phyloP scores from a whole-genome alignment of 2,113 vertebrate genomes.

The Pseudois nayaur region DNA sequence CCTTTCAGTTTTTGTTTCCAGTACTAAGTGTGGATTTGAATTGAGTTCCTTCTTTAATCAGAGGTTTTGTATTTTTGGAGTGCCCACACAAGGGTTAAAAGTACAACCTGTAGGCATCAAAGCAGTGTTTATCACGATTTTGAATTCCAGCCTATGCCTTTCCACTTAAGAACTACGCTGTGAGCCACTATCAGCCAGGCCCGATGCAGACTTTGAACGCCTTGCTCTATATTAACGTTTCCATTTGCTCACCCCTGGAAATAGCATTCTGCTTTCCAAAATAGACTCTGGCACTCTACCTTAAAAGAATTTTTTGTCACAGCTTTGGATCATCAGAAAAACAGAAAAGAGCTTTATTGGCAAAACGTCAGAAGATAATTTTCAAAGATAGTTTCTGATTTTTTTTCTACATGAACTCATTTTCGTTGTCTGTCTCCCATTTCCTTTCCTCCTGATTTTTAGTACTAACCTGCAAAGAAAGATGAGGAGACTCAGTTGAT shows the following conservation, averaged over 20 bases:
- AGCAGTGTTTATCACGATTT: background rate
- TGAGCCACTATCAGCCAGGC: background rate
- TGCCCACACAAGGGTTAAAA: background rate
- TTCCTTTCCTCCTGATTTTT: background rate
- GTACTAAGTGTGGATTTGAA: background rate
- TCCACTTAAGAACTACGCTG: background rate
- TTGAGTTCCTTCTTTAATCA: background rate
- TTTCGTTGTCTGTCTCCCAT: background rate
- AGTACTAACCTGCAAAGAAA: background rate
- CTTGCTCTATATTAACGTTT: background rate
- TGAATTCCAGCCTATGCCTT: background rate
- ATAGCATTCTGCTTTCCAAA: constrained; percentile 31
- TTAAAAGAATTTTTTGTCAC: constrained; percentile 34
- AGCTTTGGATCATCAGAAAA: constrained; percentile 30
- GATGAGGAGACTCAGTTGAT: background rate
- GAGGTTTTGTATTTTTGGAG: background rate
- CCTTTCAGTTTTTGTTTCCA: constrained; percentile 21
- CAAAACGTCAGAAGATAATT: background rate
- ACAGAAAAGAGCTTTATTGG: constrained; percentile 28
- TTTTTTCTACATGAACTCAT: background rate
- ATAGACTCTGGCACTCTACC: background rate
- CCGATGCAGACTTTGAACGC: background rate
- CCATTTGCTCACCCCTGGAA: constrained; percentile 37
- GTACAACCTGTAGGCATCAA: background rate
- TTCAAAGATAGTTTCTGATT: background rate